These are phyloP conservation scores for Pachyseris speciosa DNA, from an alignment of 64 coral and sea anemone species.

Conservation along the genomic window DNA sequence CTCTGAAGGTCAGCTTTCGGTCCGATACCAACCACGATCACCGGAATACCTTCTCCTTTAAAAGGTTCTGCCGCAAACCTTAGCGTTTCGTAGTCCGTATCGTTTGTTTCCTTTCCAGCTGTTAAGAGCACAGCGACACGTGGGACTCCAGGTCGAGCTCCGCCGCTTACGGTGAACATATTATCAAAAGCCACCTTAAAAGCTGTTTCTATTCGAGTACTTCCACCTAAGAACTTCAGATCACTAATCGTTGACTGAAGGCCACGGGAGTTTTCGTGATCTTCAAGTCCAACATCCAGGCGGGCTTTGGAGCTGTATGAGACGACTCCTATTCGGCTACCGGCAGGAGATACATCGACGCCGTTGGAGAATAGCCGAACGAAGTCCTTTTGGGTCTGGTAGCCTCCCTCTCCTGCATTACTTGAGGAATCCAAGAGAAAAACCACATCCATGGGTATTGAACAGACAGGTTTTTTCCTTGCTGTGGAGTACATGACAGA, in stretches of 20 bases:
- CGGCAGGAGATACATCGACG: neutral
- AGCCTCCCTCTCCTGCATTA: neutral
- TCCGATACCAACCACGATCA: conserved; percentile 80
- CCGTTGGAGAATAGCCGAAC: neutral
- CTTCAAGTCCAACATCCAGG: neutral
- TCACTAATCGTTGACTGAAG: neutral
- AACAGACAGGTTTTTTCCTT: neutral
- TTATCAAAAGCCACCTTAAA: conserved; percentile 6
- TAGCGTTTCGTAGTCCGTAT: conserved; percentile 8
- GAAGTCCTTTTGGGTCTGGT: conserved; percentile 11
- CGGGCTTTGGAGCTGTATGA: conserved; percentile 7
- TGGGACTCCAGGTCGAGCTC: conserved; percentile 22
- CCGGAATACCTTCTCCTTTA: conserved; percentile 49
- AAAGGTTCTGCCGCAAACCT: conserved; percentile 50
- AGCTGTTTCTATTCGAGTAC: conserved; percentile 17
- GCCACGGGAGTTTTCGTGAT: neutral
- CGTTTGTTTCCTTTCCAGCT: neutral
- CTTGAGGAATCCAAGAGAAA: conserved; percentile 54
- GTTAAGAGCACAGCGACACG: conserved; percentile 32
- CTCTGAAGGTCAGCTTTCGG: conserved; percentile 36
- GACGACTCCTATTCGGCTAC: conserved; percentile 22
- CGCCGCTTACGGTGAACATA: neutral
- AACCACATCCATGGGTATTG: conserved; percentile 37
- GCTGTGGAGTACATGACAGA: neutral
- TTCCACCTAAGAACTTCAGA: conserved; percentile 22